Percentiles rank a stretch among this genome's conserved stretches.
These are phyloP conservation scores for Andrena minutula DNA, from an alignment of 2,888 invertebrate genomes.

Conservation along the genomic window DNA sequence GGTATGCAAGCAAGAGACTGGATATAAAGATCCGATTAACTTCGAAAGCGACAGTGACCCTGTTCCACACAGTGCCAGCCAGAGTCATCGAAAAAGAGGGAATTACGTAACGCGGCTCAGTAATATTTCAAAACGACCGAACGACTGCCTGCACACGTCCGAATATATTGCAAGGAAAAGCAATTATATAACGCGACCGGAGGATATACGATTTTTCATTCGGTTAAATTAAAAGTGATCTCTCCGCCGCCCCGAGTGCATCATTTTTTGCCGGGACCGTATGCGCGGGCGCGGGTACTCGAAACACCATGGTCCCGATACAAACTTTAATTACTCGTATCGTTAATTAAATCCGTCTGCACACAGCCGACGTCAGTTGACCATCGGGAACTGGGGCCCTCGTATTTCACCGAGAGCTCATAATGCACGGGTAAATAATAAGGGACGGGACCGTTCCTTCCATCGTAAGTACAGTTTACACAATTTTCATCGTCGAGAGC, in stretches of 20 bases:
- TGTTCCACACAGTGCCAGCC: not conserved
- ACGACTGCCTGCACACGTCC: not conserved
- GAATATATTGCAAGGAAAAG: slow-evolving; percentile 18
- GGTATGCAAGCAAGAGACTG: not conserved
- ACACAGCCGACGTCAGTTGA: slow-evolving; percentile 52
- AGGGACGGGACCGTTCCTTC: slow-evolving; percentile 48
- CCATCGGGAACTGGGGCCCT: slow-evolving; percentile 38
- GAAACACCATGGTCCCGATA: slow-evolving; percentile 24
- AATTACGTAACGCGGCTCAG: not conserved
- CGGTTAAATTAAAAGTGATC: slow-evolving; percentile 47
- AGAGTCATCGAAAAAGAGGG: not conserved
- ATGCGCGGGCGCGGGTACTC: not conserved
- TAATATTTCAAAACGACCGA: slow-evolving; percentile 19
- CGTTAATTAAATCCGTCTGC: slow-evolving; percentile 70
- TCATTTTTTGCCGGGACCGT: slow-evolving; percentile 26
- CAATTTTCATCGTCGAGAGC: slow-evolving; percentile 54
- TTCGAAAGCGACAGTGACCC: not conserved
- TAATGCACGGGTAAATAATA: slow-evolving; percentile 74
- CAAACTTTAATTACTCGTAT: slow-evolving; percentile 65
- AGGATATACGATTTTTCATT: slow-evolving; percentile 33
- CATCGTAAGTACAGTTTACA: slow-evolving; percentile 58
- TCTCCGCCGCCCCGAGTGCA: slow-evolving; percentile 10
- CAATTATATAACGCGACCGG: slow-evolving; percentile 17
- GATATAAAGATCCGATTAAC: not conserved
- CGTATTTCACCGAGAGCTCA: slow-evolving; percentile 63